These are phyloP conservation scores for Notodromas monacha DNA, from an alignment of 2,888 invertebrate genomes.

Conservation along the genomic window DNA sequence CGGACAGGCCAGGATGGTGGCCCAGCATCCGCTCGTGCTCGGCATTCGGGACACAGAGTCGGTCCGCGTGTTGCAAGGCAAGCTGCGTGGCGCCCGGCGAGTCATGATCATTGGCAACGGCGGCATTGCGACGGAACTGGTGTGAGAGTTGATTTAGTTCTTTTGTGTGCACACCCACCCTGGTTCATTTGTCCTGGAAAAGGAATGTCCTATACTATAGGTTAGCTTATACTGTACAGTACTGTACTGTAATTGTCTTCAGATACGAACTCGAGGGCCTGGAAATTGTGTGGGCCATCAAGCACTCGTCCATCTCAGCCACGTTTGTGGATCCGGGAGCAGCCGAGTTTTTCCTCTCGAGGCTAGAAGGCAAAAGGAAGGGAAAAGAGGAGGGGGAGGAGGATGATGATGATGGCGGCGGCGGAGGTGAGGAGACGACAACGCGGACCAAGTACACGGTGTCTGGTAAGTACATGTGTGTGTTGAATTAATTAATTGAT, in stretches of 20 bases:
- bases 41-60: conserved; percentile 86
- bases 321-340: conserved; percentile 88
- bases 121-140: conserved; percentile 87
- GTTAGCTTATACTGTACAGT: conserved; percentile 1
- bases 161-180: not conserved
- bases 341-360: conserved; percentile 52
- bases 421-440: too few species aligned
- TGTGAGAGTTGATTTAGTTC: conserved; percentile 23
- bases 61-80: conserved; percentile 37
- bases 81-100: conserved; percentile 29
- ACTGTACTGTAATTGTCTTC: too few species aligned
- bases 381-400: conserved; percentile 7
- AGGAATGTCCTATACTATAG: conserved; percentile 1
- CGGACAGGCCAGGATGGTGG: conserved; percentile 44
- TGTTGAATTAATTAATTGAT: too few species aligned
- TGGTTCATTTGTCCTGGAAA: not conserved
- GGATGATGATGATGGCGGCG: too few species aligned
- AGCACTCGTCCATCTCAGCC: conserved; percentile 63
- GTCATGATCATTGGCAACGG: conserved; percentile 79
- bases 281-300: conserved; percentile 68
- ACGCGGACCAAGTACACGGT: too few species aligned
- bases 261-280: conserved; percentile 45
- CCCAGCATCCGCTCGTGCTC: conserved; percentile 29
- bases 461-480: too few species aligned
- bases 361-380: conserved; percentile 10